phyloP scores from a whole-genome alignment of 2,888 invertebrate genomes.

The Protonemura montana region DNA sequence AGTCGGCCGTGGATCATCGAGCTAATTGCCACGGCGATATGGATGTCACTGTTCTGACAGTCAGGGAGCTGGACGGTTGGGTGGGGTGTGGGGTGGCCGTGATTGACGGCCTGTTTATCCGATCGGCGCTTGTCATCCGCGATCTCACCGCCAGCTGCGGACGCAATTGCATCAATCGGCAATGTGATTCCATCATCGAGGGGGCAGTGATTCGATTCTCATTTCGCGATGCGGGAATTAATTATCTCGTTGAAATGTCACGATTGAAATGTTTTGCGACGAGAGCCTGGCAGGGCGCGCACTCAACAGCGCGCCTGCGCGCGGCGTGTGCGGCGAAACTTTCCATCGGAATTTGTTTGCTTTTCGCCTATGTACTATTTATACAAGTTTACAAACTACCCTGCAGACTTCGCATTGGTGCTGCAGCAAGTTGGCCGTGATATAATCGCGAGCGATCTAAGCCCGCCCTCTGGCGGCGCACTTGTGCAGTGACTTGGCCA shows the following conservation, averaged over 20 bases:
- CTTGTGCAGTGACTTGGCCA: no score
- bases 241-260: background rate
- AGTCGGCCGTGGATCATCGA: background rate
- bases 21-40: slow-evolving; percentile 1
- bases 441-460: no score
- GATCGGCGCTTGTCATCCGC: slow-evolving; percentile 4
- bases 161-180: background rate
- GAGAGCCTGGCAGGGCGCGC: background rate
- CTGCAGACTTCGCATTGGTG: no score
- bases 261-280: background rate
- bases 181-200: background rate
- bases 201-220: background rate
- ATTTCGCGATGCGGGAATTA: background rate
- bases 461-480: no score
- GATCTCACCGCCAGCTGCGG: background rate
- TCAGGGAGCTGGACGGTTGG: background rate
- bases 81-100: background rate
- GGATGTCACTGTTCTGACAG: slow-evolving; percentile 7
- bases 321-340: background rate
- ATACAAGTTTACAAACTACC: no score
- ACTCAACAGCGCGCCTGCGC: background rate
- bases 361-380: no score
- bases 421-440: no score
- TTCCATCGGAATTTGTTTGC: no score
- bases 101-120: background rate